phyloP scores from a whole-genome alignment of 2,888 invertebrate species.

The Drosophila multiciliata region DNA sequence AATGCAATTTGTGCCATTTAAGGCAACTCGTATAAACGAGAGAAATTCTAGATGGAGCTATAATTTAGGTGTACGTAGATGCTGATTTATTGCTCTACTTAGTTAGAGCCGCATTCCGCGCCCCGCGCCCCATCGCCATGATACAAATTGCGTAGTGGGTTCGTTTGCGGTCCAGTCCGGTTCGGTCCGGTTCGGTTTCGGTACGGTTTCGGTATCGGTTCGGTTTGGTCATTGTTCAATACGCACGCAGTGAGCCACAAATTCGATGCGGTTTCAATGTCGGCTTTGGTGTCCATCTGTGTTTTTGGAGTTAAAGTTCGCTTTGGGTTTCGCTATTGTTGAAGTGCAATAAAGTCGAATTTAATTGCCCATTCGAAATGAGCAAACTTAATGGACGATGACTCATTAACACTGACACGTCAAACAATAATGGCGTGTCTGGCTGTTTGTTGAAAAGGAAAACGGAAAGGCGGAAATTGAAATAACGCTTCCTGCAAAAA shows the following conservation, averaged over 20 bases:
- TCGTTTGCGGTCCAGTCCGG: not conserved
- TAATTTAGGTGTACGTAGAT: conserved; percentile 39
- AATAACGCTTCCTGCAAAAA: conserved; percentile 76
- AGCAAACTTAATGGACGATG: conserved; percentile 81
- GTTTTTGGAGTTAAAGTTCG: conserved; percentile 17
- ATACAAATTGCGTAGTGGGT: not conserved
- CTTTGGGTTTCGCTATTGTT: conserved; percentile 35
- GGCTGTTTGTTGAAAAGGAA: conserved; percentile 59
- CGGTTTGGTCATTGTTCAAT: conserved; percentile 23
- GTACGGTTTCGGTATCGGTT: conserved; percentile 1
- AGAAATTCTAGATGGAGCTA: conserved; percentile 1
- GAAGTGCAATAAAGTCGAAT: conserved; percentile 82
- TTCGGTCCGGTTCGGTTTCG: not conserved
- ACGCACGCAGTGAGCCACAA: conserved; percentile 27
- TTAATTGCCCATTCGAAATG: conserved; percentile 81
- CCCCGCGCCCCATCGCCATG: not conserved
- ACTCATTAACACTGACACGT: conserved; percentile 83
- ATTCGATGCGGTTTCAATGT: conserved; percentile 67
- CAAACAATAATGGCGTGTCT: conserved; percentile 81
- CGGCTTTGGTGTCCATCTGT: conserved; percentile 47
- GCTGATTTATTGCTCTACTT: conserved; percentile 59
- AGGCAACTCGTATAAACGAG: not conserved
- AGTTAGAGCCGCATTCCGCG: conserved; percentile 32
- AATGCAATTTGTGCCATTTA: not conserved
- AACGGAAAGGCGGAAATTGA: conserved; percentile 80